Conservation (phyloP, 2,888 invertebrate species). For the Drosophila prostipennis region DNA sequence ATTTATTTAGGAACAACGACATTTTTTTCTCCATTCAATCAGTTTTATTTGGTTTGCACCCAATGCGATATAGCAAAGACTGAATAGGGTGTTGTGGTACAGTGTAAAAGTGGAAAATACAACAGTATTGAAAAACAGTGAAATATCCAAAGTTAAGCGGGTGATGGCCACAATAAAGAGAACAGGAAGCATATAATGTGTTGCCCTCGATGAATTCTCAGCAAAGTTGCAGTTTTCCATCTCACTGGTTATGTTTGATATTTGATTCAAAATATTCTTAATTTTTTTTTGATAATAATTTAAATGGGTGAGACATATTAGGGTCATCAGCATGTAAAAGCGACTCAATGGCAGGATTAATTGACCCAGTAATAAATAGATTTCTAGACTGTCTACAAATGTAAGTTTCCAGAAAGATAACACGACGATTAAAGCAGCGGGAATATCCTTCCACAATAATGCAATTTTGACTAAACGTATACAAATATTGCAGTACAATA, state of each 20-base stretch:
- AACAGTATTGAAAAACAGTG: neutral
- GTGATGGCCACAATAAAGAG: neutral
- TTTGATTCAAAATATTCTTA: neutral
- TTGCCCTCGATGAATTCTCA: neutral
- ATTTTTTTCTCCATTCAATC: constrained; percentile 8
- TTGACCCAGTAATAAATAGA: neutral
- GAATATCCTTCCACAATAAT: constrained; percentile 1
- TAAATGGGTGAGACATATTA: constrained; percentile 17
- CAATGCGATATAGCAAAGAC: constrained; percentile 12
- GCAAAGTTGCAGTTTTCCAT: constrained; percentile 2
- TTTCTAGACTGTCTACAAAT: neutral
- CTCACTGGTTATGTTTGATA: constrained; percentile 9
- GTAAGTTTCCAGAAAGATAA: neutral
- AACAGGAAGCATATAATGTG: neutral
- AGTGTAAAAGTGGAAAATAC: neutral
- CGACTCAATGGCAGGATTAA: constrained; percentile 5
- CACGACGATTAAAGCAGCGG: neutral
- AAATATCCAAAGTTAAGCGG: constrained; percentile 2
- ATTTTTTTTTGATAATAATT: constrained; percentile 7
- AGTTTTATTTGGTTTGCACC: neutral
- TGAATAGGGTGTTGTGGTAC: constrained; percentile 8
- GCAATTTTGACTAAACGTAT: constrained; percentile 5
- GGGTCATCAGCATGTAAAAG: neutral
- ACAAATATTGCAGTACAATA: neutral
- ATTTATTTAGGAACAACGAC: constrained; percentile 1